Percentiles rank a stretch among this genome's conserved stretches.
Evolutionary conservation across 1,140 invertebrate genomes (phyloP).

Genomic region (Rhagoletis zephyria): DNA sequence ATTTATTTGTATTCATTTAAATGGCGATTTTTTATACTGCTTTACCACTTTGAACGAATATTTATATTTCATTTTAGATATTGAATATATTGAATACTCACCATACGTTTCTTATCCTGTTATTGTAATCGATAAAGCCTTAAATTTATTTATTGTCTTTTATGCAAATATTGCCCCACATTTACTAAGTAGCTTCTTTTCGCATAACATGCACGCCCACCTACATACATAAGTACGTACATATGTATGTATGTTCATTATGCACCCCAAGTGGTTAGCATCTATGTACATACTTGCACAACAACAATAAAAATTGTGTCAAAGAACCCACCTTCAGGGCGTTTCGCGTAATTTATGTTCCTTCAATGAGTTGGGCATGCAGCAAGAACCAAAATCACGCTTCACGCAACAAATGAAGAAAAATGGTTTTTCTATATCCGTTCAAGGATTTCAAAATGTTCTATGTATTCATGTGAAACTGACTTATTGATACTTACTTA

Average conservation of each 20-base stretch:
- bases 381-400: constrained; percentile 21
- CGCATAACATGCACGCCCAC: neutral
- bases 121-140: neutral
- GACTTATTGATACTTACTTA: constrained; percentile 51
- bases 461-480: neutral
- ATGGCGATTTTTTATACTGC: too few species aligned
- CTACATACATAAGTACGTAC: neutral
- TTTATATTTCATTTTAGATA: too few species aligned
- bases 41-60: too few species aligned
- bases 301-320: neutral
- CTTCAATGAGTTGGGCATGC: constrained; percentile 21
- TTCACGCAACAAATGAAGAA: constrained; percentile 34
- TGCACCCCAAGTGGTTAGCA: too few species aligned
- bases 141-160: constrained; percentile 3
- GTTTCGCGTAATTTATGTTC: constrained; percentile 23
- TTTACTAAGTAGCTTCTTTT: constrained; percentile 34
- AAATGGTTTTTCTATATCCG: constrained; percentile 42
- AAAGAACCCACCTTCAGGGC: constrained; percentile 22
- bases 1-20: too few species aligned
- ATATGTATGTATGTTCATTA: neutral
- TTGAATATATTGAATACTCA: too few species aligned
- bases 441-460: neutral
- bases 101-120: neutral
- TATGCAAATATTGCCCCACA: neutral
- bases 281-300: neutral